These are phyloP conservation scores for Calypte anna DNA, from an alignment of 2,113 vertebrate species.

Conservation along the genomic window DNA sequence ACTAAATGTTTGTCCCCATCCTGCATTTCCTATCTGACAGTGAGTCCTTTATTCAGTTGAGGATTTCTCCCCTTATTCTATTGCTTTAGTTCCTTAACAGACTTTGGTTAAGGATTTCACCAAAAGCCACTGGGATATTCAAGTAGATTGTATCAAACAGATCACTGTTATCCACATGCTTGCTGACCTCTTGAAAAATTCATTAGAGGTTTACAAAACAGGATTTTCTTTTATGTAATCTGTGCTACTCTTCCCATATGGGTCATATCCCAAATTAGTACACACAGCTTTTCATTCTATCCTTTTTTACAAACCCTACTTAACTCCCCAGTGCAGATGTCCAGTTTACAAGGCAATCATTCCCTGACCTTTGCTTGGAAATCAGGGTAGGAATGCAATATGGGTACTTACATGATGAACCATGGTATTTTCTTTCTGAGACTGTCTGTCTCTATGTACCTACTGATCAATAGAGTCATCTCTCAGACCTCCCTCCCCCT, in stretches of 20 bases:
- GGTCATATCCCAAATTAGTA: neutral
- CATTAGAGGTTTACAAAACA: slow-evolving; percentile 7
- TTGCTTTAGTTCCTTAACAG: neutral
- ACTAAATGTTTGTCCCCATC: neutral
- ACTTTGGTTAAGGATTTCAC: neutral
- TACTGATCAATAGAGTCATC: neutral
- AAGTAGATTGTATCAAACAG: neutral
- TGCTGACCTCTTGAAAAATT: slow-evolving; percentile 16
- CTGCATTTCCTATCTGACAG: neutral
- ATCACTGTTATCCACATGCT: neutral
- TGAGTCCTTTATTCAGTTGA: neutral
- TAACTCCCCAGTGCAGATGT: slow-evolving; percentile 24
- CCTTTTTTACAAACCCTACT: neutral
- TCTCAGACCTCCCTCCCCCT: neutral
- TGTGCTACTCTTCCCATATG: neutral
- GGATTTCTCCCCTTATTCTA: neutral
- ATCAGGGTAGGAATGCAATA: neutral
- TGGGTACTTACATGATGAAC: neutral
- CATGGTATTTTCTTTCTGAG: neutral
- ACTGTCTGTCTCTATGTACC: neutral
- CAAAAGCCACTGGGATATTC: neutral
- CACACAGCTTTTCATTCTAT: neutral
- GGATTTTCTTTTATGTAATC: slow-evolving; percentile 26
- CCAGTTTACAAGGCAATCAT: neutral
- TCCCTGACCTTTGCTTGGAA: neutral